Percentiles rank a stretch among this genome's conserved stretches.
phyloP scores from a whole-genome alignment of 2,113 vertebrate genomes.

The Otolemur garnettii region DNA sequence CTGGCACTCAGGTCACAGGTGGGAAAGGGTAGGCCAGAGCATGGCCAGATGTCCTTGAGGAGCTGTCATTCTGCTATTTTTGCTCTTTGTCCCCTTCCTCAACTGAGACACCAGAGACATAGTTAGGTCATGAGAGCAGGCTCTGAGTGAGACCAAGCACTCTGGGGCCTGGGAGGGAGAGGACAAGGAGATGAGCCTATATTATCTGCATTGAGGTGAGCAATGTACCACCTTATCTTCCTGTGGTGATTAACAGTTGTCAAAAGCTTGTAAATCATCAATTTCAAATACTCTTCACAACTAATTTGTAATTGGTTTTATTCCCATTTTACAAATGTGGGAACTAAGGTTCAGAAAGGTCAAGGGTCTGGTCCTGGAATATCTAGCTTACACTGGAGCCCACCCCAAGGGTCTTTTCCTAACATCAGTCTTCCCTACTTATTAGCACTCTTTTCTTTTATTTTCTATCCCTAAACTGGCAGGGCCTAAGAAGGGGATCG shows the following conservation, averaged over 20 bases:
- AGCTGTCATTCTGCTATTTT: not conserved
- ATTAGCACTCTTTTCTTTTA: not conserved
- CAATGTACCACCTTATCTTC: rapidly evolving
- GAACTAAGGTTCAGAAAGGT: not conserved
- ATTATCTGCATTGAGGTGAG: not conserved
- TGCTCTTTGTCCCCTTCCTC: not conserved
- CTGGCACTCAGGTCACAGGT: not conserved
- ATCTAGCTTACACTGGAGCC: not conserved
- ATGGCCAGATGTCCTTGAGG: not conserved
- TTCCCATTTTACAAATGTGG: not conserved
- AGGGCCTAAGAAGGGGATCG: not conserved
- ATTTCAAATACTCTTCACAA: not conserved
- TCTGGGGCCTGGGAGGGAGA: not conserved
- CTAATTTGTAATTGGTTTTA: not conserved
- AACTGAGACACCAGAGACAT: not conserved
- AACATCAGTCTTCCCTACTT: not conserved
- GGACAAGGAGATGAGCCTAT: not conserved
- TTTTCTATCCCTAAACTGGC: not conserved
- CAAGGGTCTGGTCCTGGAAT: not conserved
- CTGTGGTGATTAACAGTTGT: not conserved
- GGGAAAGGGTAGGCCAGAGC: not conserved
- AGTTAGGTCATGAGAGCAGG: not conserved
- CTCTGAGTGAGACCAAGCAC: not conserved
- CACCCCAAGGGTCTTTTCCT: not conserved
- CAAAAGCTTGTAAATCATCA: not conserved